Conservation (phyloP, 2,888 invertebrate species). For the Tipula lateralis region DNA sequence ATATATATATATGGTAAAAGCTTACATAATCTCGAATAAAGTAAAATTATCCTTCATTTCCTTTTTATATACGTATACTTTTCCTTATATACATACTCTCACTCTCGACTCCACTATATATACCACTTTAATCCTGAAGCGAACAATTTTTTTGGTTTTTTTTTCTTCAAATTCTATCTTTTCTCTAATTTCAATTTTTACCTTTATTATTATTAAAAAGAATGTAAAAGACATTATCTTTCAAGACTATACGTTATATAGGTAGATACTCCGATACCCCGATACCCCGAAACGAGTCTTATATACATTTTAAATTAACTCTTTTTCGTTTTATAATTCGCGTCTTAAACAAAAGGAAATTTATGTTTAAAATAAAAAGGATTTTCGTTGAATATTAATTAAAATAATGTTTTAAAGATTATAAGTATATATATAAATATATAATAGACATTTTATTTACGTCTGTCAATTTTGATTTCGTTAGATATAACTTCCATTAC, state of each 20-base stretch:
- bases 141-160: not conserved
- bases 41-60: constrained; percentile 19
- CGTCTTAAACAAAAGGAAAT: not conserved
- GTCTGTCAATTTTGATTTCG: not conserved
- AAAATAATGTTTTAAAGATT: not conserved
- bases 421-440: not conserved
- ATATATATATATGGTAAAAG: not conserved
- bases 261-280: not conserved
- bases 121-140: not conserved
- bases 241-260: not conserved
- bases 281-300: not conserved
- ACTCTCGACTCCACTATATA: not conserved
- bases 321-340: not conserved
- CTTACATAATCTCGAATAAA: constrained; percentile 24
- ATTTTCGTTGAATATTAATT: not conserved
- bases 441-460: not conserved
- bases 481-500: not conserved
- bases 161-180: not conserved
- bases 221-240: not conserved
- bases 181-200: not conserved
- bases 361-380: not conserved
- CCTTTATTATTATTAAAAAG: not conserved
- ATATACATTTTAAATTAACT: not conserved
- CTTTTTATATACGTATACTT: not conserved
- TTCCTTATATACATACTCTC: not conserved